These are phyloP conservation scores for Ferrisia virgata DNA, from an alignment of 2,888 invertebrate species.

Conservation along the genomic window DNA sequence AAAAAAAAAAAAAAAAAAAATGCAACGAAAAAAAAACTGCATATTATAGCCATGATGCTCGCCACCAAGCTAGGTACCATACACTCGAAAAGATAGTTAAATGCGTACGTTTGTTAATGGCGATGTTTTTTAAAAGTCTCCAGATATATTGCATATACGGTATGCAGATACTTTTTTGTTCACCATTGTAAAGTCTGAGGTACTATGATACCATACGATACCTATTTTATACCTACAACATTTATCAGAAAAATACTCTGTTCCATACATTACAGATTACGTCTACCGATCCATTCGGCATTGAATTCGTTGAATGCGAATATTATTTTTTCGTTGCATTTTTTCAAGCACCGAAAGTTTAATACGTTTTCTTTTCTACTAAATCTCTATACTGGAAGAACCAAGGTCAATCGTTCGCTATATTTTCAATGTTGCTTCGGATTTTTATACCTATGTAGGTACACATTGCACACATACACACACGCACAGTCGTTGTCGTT, in stretches of 20 bases:
- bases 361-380: neutral
- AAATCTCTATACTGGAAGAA: neutral
- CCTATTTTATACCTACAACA: too few relatives aligned
- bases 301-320: neutral
- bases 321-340: neutral
- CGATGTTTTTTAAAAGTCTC: neutral
- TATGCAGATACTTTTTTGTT: neutral
- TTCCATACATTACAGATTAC: slow-evolving; percentile 12
- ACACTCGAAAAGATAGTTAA: too few relatives aligned
- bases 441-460: too few relatives aligned
- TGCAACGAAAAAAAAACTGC: too few relatives aligned
- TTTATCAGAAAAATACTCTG: neutral
- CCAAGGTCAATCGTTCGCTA: neutral
- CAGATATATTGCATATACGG: neutral
- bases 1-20: neutral
- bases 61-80: neutral
- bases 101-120: neutral
- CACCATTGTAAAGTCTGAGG: neutral
- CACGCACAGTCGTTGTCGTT: neutral
- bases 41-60: neutral
- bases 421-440: neutral
- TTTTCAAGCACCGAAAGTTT: neutral
- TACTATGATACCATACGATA: neutral
- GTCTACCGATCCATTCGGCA: neutral
- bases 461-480: too few relatives aligned